Percentiles rank a stretch among this genome's conserved stretches.
Evolutionary conservation across 1,140 invertebrate genomes (phyloP).

Genomic region (Bombus soroeensis): DNA sequence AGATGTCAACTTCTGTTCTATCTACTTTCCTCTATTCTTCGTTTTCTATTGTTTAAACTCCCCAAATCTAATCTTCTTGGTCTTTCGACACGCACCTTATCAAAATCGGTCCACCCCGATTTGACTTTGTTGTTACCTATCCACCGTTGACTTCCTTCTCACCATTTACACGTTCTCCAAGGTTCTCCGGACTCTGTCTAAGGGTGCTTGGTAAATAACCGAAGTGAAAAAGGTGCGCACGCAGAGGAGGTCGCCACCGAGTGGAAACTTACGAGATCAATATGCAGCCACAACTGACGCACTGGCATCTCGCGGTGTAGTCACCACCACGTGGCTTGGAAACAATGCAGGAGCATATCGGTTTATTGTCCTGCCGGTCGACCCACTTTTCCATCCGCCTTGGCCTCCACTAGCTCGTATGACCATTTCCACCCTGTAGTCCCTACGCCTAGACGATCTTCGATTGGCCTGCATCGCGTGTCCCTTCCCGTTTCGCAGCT

Average conservation of each 20-base stretch:
- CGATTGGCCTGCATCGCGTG: constrained; percentile 3
- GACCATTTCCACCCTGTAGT: not conserved
- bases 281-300: constrained; percentile 59
- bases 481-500: not conserved
- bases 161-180: constrained; percentile 55
- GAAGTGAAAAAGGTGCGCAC: constrained; percentile 65
- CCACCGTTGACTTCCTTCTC: constrained; percentile 12
- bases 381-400: constrained; percentile 34
- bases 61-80: not conserved
- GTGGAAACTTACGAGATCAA: constrained; percentile 79
- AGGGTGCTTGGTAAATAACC: constrained; percentile 60
- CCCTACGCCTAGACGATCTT: not conserved
- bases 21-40: not conserved
- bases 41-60: not conserved
- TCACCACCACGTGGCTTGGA: constrained; percentile 56
- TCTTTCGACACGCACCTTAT: not conserved
- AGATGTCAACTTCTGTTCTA: not conserved
- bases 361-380: constrained; percentile 50
- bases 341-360: constrained; percentile 25
- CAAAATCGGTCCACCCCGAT: constrained; percentile 9
- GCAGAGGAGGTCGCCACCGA: constrained; percentile 69
- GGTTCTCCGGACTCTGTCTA: constrained; percentile 37
- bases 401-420: not conserved
- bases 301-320: constrained; percentile 54
- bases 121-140: constrained; percentile 2